A percentile compares a stretch with the other conserved stretches of the same genome.
Evolutionary conservation across 2,888 invertebrate genomes (phyloP).

Genomic region (Orthosia gracilis): DNA sequence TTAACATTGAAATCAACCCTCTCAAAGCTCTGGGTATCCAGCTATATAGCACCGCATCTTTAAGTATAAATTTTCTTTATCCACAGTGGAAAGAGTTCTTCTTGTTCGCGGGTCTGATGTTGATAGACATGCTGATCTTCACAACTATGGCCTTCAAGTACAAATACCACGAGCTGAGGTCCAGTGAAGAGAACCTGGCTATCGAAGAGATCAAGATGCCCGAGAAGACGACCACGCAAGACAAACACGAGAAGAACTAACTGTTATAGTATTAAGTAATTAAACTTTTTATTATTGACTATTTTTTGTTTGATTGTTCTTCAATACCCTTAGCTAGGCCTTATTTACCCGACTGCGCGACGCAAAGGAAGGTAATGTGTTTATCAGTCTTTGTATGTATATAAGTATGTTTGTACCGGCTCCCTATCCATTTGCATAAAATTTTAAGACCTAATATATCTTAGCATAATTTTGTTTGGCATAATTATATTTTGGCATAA

Average conservation of each 20-base stretch:
- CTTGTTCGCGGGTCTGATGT: constrained; percentile 96
- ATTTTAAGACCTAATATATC: too few species aligned
- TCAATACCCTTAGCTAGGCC: too few species aligned
- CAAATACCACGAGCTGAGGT: constrained; percentile 91
- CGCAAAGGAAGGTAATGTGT: too few species aligned
- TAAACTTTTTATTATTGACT: constrained; percentile 62
- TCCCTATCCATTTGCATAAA: too few species aligned
- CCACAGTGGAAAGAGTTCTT: constrained; percentile 96
- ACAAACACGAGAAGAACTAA: constrained; percentile 56
- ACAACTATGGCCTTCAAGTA: constrained; percentile 95
- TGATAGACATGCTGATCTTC: constrained; percentile 95
- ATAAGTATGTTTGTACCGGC: too few species aligned
- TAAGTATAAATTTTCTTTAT: constrained; percentile 32
- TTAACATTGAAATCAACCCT: background rate
- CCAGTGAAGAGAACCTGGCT: constrained; percentile 79
- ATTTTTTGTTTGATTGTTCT: constrained; percentile 9
- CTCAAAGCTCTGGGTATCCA: background rate
- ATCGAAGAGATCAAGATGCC: constrained; percentile 82
- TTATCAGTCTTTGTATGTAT: too few species aligned
- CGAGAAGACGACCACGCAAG: constrained; percentile 70
- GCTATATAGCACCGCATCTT: background rate
- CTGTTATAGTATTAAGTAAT: constrained; percentile 51
- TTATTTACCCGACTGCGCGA: too few species aligned
- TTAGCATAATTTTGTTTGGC: too few species aligned
- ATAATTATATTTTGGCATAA: too few species aligned